A percentile compares a stretch with the other conserved stretches of the same genome.
Conservation (phyloP, 2,113 vertebrate species). For the Scomber colias region DNA sequence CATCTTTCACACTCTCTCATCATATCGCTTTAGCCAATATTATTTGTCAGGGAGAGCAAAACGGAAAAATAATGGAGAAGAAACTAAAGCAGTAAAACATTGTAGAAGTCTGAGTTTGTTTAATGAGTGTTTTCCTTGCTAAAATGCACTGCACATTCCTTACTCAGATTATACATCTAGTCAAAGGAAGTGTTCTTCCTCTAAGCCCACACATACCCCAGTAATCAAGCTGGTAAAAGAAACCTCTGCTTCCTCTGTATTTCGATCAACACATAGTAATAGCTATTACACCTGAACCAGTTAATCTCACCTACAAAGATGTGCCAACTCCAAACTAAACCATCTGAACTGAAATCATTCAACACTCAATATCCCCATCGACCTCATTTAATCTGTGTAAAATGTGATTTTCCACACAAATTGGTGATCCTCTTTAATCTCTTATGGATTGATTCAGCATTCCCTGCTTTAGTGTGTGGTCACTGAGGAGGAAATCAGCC, state of each 20-base stretch:
- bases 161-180: neutral
- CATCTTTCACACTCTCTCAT: too few species aligned
- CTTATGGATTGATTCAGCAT: conserved; percentile 64
- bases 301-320: conserved; percentile 8
- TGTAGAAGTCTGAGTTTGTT: neutral
- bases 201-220: neutral
- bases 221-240: neutral
- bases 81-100: neutral
- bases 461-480: conserved; percentile 41
- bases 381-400: conserved; percentile 66
- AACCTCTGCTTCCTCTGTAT: neutral
- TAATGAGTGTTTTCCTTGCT: neutral
- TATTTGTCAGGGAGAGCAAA: neutral
- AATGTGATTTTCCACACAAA: conserved; percentile 70
- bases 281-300: conserved; percentile 2
- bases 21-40: neutral
- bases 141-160: neutral
- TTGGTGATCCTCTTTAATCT: conserved; percentile 77
- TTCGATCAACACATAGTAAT: neutral
- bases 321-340: conserved; percentile 34
- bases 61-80: neutral
- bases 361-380: conserved; percentile 50
- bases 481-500: conserved; percentile 6
- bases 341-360: conserved; percentile 50
- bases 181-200: neutral